phyloP scores from a whole-genome alignment of 2,888 invertebrate genomes.

The Ptilodon capucinus region DNA sequence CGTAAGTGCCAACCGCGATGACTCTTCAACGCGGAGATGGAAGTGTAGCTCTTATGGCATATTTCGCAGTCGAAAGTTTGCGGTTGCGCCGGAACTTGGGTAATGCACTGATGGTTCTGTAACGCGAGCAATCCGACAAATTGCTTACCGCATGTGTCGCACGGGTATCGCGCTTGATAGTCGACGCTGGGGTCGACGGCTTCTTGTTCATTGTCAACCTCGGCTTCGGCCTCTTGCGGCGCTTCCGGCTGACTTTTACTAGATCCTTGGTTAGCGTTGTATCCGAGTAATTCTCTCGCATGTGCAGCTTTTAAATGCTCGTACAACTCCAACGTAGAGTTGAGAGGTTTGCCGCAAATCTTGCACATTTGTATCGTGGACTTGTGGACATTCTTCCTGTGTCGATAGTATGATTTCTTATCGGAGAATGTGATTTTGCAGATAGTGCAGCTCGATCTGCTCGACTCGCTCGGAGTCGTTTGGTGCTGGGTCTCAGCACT shows the following conservation, averaged over 20 bases:
- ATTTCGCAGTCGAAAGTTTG: slow-evolving; percentile 84
- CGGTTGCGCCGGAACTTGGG: slow-evolving; percentile 56
- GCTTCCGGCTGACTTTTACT: slow-evolving; percentile 57
- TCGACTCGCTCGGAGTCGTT: slow-evolving; percentile 41
- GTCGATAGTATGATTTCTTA: slow-evolving; percentile 83
- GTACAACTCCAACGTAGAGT: slow-evolving; percentile 84
- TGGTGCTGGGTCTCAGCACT: slow-evolving; percentile 41
- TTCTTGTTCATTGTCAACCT: slow-evolving; percentile 69
- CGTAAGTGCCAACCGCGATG: slow-evolving; percentile 87
- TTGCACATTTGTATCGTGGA: slow-evolving; percentile 82
- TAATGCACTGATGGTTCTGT: slow-evolving; percentile 80
- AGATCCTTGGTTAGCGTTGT: slow-evolving; percentile 69
- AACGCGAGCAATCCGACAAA: slow-evolving; percentile 79
- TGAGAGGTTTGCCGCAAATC: slow-evolving; percentile 84
- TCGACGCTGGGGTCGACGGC: slow-evolving; percentile 64
- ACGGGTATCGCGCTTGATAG: slow-evolving; percentile 78
- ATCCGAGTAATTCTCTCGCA: slow-evolving; percentile 76
- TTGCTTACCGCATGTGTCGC: slow-evolving; percentile 80
- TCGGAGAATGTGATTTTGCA: slow-evolving; percentile 84
- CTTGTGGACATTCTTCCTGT: slow-evolving; percentile 81
- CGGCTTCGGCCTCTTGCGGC: slow-evolving; percentile 55
- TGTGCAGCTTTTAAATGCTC: slow-evolving; percentile 84
- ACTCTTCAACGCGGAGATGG: slow-evolving; percentile 85
- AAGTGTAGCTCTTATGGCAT: slow-evolving; percentile 85
- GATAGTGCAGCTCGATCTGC: slow-evolving; percentile 81